Conservation (phyloP, 2,888 invertebrate genomes). For the Aplocera efformata region DNA sequence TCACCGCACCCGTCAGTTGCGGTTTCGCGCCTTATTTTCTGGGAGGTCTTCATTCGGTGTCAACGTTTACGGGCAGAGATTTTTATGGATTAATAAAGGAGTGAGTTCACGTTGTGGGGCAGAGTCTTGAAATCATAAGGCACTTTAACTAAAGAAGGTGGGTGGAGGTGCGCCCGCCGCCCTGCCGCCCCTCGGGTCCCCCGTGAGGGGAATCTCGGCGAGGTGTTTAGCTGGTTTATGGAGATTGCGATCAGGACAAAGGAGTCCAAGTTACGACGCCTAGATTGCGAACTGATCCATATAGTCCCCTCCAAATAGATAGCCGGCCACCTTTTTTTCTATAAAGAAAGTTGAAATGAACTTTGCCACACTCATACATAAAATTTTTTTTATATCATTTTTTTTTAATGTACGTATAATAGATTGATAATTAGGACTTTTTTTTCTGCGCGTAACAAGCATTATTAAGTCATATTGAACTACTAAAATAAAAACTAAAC, state of each 20-base stretch:
- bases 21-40: slow-evolving; percentile 22
- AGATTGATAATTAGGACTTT: too few relatives aligned
- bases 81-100: slow-evolving; percentile 64
- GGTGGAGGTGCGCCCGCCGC: slow-evolving; percentile 24
- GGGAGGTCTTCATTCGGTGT: slow-evolving; percentile 44
- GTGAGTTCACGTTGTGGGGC: slow-evolving; percentile 44
- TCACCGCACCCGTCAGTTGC: slow-evolving; percentile 15
- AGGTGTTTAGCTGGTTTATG: slow-evolving; percentile 79
- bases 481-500: not conserved
- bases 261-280: slow-evolving; percentile 67
- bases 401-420: too few relatives aligned
- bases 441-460: too few relatives aligned
- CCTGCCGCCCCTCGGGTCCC: slow-evolving; percentile 31
- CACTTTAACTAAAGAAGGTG: slow-evolving; percentile 55
- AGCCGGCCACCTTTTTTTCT: slow-evolving; percentile 41
- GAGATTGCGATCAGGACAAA: slow-evolving; percentile 78
- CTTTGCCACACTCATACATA: slow-evolving; percentile 13
- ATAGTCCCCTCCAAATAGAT: slow-evolving; percentile 49
- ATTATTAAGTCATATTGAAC: too few relatives aligned
- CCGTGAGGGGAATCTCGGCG: slow-evolving; percentile 62
- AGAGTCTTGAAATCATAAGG: slow-evolving; percentile 63
- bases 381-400: too few relatives aligned
- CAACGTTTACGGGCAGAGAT: slow-evolving; percentile 41
- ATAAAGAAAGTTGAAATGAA: slow-evolving; percentile 40
- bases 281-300: slow-evolving; percentile 66